These are phyloP conservation scores for Clarias laeviceps DNA, from an alignment of 2,797 vertebrate genomes.

Conservation along the genomic window DNA sequence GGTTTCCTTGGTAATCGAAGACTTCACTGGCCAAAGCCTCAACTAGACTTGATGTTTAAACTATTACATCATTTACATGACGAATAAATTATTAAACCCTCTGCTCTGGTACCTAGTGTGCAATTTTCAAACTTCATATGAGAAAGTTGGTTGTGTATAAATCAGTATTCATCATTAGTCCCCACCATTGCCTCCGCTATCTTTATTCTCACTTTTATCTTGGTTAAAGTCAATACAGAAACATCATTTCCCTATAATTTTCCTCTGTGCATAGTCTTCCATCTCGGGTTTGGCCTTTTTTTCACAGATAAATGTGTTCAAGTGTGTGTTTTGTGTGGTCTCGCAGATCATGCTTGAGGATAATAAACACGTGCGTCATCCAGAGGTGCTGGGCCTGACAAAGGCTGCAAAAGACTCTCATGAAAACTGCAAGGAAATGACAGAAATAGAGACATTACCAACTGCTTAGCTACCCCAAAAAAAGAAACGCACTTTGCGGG, in stretches of 20 bases:
- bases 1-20: not conserved
- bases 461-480: conserved; percentile 13
- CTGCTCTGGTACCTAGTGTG: too few species aligned
- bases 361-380: conserved; percentile 43
- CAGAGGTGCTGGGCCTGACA: not conserved
- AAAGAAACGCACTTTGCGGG: conserved; percentile 12
- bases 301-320: conserved; percentile 16
- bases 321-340: conserved; percentile 26
- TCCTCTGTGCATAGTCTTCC: not conserved
- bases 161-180: not conserved
- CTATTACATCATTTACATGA: not conserved
- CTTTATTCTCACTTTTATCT: conserved; percentile 14
- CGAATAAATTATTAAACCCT: not conserved
- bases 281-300: not conserved
- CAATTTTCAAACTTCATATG: not conserved
- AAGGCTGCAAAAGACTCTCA: conserved; percentile 34
- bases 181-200: not conserved
- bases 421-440: not conserved
- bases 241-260: not conserved
- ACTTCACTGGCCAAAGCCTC: not conserved
- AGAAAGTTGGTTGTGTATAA: not conserved
- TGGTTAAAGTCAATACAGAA: not conserved
- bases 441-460: conserved; percentile 32
- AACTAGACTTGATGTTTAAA: not conserved
- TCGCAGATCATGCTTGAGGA: conserved; percentile 8